These are phyloP conservation scores for Spilogale gracilis DNA, from an alignment of 2,113 vertebrate species.

Conservation along the genomic window DNA sequence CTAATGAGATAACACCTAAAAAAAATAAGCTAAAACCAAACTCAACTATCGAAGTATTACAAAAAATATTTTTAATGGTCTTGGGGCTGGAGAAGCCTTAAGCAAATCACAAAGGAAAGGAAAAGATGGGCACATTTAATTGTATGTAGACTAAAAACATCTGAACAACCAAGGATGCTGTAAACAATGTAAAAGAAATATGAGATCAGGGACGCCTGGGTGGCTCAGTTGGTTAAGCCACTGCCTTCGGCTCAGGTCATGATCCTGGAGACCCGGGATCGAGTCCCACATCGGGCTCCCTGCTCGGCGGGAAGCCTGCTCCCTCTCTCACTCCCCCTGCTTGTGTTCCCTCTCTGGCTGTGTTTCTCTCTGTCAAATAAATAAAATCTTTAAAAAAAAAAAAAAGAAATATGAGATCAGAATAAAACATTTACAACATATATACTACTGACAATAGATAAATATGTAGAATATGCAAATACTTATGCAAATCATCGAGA, in stretches of 20 bases:
- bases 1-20: not conserved
- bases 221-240: too few species aligned
- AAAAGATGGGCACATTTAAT: not conserved
- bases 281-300: too few species aligned
- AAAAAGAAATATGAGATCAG: not conserved
- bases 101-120: not conserved
- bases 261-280: too few species aligned
- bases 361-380: too few species aligned
- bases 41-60: not conserved
- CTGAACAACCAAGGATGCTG: not conserved
- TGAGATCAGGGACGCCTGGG: not conserved
- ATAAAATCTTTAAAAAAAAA: not conserved
- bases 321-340: too few species aligned
- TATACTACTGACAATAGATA: not conserved
- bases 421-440: not conserved
- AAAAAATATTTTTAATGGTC: not conserved
- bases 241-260: too few species aligned
- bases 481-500: not conserved
- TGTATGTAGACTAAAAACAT: not conserved
- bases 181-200: not conserved
- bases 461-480: not conserved
- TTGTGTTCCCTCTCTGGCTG: too few species aligned
- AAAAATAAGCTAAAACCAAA: not conserved
- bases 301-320: too few species aligned
- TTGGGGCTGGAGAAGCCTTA: not conserved